A percentile compares a stretch with the other conserved stretches of the same genome.
phyloP scores from a whole-genome alignment of 2,797 vertebrate genomes.

The Ptychadena robeensis region DNA sequence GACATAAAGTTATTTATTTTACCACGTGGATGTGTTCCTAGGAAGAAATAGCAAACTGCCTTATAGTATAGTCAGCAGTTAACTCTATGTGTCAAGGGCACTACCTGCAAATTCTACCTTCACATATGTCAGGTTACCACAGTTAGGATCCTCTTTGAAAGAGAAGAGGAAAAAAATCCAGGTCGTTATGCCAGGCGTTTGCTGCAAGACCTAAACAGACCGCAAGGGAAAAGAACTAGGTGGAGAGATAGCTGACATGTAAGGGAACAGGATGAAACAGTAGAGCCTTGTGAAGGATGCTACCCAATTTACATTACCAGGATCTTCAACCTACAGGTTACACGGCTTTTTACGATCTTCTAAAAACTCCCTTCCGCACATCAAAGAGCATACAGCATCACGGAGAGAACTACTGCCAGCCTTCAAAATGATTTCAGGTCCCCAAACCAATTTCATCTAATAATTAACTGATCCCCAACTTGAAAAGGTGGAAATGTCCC shows the following conservation, averaged over 20 bases:
- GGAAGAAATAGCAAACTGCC: slow-evolving; percentile 43
- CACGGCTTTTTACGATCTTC: slow-evolving; percentile 58
- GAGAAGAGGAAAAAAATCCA: slow-evolving; percentile 15
- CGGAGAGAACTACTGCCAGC: slow-evolving; percentile 64
- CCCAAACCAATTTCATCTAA: slow-evolving; percentile 69
- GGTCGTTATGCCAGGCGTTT: slow-evolving; percentile 37
- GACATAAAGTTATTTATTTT: slow-evolving; percentile 17
- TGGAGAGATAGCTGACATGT: slow-evolving; percentile 37
- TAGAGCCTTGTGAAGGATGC: slow-evolving; percentile 54
- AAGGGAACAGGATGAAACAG: slow-evolving; percentile 24
- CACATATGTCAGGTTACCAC: slow-evolving; percentile 23
- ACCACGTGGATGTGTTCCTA: slow-evolving; percentile 20
- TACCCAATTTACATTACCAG: slow-evolving; percentile 47
- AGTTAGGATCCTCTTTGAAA: slow-evolving; percentile 30
- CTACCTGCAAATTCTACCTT: slow-evolving; percentile 18
- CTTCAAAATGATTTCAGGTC: slow-evolving; percentile 67
- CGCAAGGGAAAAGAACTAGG: slow-evolving; percentile 52
- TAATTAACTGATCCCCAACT: slow-evolving; percentile 74
- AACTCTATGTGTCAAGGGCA: slow-evolving; percentile 39
- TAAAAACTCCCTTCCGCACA: slow-evolving; percentile 66
- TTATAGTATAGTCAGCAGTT: slow-evolving; percentile 35
- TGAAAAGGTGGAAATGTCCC: slow-evolving; percentile 73
- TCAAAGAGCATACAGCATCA: slow-evolving; percentile 69
- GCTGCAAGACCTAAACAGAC: slow-evolving; percentile 46
- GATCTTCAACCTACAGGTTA: slow-evolving; percentile 58